Conservation (phyloP, 2,888 invertebrate species). For the Strigamia maritima region DNA sequence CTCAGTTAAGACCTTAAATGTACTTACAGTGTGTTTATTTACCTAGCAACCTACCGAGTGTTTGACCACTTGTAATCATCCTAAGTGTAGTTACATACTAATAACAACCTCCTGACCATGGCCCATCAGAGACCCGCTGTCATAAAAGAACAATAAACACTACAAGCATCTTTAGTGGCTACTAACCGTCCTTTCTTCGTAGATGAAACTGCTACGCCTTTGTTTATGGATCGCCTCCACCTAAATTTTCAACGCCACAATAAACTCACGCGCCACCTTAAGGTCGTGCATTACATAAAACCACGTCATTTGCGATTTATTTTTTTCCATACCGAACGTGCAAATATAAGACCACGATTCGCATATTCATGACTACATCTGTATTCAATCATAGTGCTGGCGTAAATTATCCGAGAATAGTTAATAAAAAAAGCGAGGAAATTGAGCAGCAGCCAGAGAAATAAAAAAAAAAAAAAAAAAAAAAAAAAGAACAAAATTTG, state of each 20-base stretch:
- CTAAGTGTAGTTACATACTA: background rate
- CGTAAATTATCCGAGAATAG: background rate
- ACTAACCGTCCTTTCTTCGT: background rate
- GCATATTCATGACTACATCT: slow-evolving; percentile 4
- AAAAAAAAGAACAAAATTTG: background rate
- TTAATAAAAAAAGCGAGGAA: background rate
- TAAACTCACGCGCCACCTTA: no score
- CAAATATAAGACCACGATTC: background rate
- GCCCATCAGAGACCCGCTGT: background rate
- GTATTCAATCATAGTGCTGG: background rate
- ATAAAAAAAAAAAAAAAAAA: no score
- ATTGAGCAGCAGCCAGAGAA: background rate
- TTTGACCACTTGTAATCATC: background rate
- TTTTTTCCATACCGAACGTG: no score
- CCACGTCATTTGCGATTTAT: no score
- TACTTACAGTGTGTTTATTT: no score
- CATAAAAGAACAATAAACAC: background rate
- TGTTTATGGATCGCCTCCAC: background rate
- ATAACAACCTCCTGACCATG: background rate
- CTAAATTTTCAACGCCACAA: no score
- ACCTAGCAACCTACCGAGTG: background rate
- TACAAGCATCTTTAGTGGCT: background rate
- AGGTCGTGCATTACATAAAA: no score
- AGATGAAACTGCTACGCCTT: background rate
- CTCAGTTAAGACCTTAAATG: no score